These are phyloP conservation scores for Drosophila santomea DNA, from an alignment of 1,140 invertebrate species.

Conservation along the genomic window DNA sequence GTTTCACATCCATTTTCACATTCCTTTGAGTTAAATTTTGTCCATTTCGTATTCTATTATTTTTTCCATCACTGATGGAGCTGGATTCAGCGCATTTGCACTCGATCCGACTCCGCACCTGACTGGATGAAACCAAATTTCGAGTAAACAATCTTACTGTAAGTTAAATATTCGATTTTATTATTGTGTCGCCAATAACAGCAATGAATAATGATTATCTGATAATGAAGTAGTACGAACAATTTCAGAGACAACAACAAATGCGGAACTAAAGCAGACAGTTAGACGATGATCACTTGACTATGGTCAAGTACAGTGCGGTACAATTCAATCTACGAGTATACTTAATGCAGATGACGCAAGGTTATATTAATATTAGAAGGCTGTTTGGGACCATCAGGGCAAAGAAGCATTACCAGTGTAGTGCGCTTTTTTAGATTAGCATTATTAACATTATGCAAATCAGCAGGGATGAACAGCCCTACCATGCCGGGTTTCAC, in stretches of 20 bases:
- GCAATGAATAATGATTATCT: slow-evolving; percentile 46
- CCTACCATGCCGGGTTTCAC: neutral
- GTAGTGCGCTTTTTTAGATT: too few relatives aligned
- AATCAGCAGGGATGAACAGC: neutral
- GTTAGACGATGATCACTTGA: slow-evolving; percentile 54
- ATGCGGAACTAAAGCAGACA: slow-evolving; percentile 54
- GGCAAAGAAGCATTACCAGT: too few relatives aligned
- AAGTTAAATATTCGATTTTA: slow-evolving; percentile 20
- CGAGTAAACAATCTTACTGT: slow-evolving; percentile 30
- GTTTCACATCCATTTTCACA: slow-evolving; percentile 20
- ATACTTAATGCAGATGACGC: neutral
- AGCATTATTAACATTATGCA: too few relatives aligned
- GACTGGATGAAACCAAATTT: slow-evolving; percentile 67
- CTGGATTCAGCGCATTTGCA: slow-evolving; percentile 28
- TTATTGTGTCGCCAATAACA: slow-evolving; percentile 22
- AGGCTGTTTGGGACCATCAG: too few relatives aligned
- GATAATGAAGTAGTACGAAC: slow-evolving; percentile 47
- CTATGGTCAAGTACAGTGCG: slow-evolving; percentile 43
- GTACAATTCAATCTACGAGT: neutral
- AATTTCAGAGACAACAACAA: slow-evolving; percentile 26
- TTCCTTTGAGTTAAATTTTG: neutral
- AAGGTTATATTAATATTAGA: neutral
- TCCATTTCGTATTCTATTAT: slow-evolving; percentile 24
- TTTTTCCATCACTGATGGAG: slow-evolving; percentile 16
- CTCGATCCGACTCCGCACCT: slow-evolving; percentile 52